A percentile compares a stretch with the other conserved stretches of the same genome.
Evolutionary conservation across 1,140 invertebrate species (phyloP).

Genomic region (Eumaeus atala): DNA sequence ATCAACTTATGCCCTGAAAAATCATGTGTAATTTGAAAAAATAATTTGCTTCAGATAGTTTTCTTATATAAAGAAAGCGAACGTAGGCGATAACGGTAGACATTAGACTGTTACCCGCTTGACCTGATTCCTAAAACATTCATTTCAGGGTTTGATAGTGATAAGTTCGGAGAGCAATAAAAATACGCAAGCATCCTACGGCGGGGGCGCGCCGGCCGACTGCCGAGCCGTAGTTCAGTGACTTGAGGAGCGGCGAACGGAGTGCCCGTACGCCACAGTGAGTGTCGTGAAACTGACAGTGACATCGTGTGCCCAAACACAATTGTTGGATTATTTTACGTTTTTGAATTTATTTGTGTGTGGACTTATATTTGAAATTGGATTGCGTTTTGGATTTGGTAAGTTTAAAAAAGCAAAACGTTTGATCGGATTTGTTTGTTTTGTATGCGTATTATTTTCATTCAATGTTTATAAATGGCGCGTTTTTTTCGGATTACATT

Average conservation of each 20-base stretch:
- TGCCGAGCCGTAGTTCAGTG: constrained; percentile 46
- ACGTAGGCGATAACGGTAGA: constrained; percentile 8
- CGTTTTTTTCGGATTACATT: no score
- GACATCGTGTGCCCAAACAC: constrained; percentile 35
- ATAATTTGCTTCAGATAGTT: neutral
- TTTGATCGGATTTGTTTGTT: no score
- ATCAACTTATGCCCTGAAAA: no score
- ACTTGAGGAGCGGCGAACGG: constrained; percentile 43
- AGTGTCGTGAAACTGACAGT: constrained; percentile 20
- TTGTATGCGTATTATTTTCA: no score
- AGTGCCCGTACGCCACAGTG: constrained; percentile 31
- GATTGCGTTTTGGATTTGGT: constrained; percentile 68
- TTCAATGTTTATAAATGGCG: no score
- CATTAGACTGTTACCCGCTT: constrained; percentile 21
- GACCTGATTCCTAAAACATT: constrained; percentile 48
- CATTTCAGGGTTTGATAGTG: constrained; percentile 50
- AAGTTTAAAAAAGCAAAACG: constrained; percentile 26
- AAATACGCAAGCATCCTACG: constrained; percentile 11
- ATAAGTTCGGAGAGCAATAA: constrained; percentile 15
- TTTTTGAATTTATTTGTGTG: constrained; percentile 52
- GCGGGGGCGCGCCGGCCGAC: constrained; percentile 37
- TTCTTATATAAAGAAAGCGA: constrained; percentile 1
- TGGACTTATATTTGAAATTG: constrained; percentile 55
- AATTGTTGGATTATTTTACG: constrained; percentile 37
- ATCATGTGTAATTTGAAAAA: neutral